Percentiles rank a stretch among this genome's conserved stretches.
Conservation (phyloP, 2,797 vertebrate species). For the Sciurus carolinensis region DNA sequence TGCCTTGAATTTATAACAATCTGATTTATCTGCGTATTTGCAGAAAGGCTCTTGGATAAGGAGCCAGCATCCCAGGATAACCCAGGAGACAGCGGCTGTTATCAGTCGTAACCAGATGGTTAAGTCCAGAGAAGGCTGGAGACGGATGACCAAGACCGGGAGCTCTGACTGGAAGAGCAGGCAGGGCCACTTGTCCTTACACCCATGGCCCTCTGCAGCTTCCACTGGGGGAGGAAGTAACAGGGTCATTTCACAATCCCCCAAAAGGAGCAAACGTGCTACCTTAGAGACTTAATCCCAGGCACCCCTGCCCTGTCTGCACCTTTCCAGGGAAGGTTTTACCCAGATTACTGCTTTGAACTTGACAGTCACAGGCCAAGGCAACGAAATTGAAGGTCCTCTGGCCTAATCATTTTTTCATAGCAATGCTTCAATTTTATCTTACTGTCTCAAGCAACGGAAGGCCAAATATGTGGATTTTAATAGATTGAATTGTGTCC, state of each 20-base stretch:
- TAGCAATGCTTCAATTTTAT: background rate
- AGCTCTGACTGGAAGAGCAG: background rate
- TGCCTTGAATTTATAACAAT: background rate
- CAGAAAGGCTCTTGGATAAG: background rate
- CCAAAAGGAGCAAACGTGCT: background rate
- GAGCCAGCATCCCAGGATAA: background rate
- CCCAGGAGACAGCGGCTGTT: background rate
- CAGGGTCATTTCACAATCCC: background rate
- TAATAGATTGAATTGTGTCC: background rate
- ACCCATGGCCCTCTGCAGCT: background rate
- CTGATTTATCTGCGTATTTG: background rate
- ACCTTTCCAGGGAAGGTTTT: background rate
- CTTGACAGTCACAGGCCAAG: background rate
- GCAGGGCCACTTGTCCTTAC: background rate
- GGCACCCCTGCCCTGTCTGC: no score
- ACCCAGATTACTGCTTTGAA: background rate
- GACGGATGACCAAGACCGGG: background rate
- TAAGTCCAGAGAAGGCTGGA: background rate
- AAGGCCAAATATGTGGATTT: background rate
- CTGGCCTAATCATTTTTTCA: background rate
- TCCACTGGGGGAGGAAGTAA: background rate
- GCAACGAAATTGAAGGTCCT: background rate
- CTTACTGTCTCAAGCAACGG: background rate
- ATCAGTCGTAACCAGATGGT: no score
- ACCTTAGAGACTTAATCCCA: background rate